Evolutionary conservation across 2,113 vertebrate species (phyloP), one percentile per base, ranked within the genome.

Genomic region (Penelope pileata): DNA sequence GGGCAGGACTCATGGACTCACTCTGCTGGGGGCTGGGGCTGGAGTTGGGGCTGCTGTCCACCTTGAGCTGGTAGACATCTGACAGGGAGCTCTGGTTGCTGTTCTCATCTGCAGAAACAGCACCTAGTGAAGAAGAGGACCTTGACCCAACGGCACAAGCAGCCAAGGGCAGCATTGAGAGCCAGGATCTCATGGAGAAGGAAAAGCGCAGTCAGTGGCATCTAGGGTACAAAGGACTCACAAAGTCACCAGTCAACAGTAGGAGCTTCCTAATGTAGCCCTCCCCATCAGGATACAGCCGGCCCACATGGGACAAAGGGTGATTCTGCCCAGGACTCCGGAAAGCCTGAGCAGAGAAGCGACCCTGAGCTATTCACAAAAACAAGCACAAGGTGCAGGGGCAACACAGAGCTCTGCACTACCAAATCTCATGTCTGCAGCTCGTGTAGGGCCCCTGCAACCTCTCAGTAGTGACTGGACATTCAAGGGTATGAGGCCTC

Each of bases 1-100:
- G 99, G 9, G 98, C 98, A 42, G 99, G 99, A 91, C 99, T 99
- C 96, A 98, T 97, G 15, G 98, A 99, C 96, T 99, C 98, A 3
- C 99, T 99, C 95, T 99, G 99, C 95, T 99, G 99, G 11, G 99
- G 99, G 91, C 99, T 99, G 77, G 99, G 98, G 94, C 98, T 98
- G 10, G 98, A 99, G 92, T 98, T 99, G 87, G 98, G 99, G 96
- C 99, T 99, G 98, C 99, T 99, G 93, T 99, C 99, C 97, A 99
- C 98, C 96, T 99, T 99, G 72, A 99, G 97, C 83, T 99, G 99
- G 94, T 99, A 99, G 58, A 98, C 98, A 0, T 99, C 99, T 0
- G 99, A 99, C 94, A 99, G 94, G 38, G 99, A 99, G 93, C 99
- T 99, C 98, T 99, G 99, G 97, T 99, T 99, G 98, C 99, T 99